Evolutionary conservation across 2,888 invertebrate genomes (phyloP).

Genomic region (Tortricodes alternella): DNA sequence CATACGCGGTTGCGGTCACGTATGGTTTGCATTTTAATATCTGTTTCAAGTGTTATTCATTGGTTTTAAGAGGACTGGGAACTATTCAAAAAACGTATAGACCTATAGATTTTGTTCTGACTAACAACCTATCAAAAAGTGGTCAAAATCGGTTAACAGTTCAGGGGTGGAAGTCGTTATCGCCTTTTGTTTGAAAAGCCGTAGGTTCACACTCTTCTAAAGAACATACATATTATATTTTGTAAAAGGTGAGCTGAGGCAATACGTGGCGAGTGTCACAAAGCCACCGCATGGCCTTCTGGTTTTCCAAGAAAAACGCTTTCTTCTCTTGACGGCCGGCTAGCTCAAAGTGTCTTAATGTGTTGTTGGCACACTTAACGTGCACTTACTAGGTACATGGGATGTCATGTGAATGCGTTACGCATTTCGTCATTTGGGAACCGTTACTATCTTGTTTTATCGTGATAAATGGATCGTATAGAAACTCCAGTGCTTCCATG

Average conservation of each 20-base stretch:
- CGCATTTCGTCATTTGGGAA: not conserved
- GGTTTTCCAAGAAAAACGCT: constrained; percentile 68
- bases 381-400: constrained; percentile 20
- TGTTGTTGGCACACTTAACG: constrained; percentile 26
- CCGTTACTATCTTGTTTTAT: not conserved
- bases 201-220: too few relatives aligned
- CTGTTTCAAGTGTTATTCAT: constrained; percentile 28
- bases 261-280: constrained; percentile 18
- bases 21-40: constrained; percentile 21
- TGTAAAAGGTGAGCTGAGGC: constrained; percentile 14
- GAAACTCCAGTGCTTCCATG: too few relatives aligned
- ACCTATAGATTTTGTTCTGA: too few relatives aligned
- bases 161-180: too few relatives aligned
- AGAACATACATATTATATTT: constrained; percentile 3
- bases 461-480: not conserved
- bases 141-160: too few relatives aligned
- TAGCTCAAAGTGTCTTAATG: constrained; percentile 46
- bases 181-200: too few relatives aligned
- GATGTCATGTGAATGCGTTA: constrained; percentile 5
- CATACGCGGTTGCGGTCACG: constrained; percentile 21
- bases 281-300: constrained; percentile 22
- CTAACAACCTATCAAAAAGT: too few relatives aligned
- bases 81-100: too few relatives aligned
- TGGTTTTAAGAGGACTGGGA: constrained; percentile 25
- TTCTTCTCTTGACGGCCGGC: constrained; percentile 62